Percentiles rank a stretch among this genome's conserved stretches.
Conservation (phyloP, 53 echinoderm and acorn worm species). For the Hippasteria phrygiana region DNA sequence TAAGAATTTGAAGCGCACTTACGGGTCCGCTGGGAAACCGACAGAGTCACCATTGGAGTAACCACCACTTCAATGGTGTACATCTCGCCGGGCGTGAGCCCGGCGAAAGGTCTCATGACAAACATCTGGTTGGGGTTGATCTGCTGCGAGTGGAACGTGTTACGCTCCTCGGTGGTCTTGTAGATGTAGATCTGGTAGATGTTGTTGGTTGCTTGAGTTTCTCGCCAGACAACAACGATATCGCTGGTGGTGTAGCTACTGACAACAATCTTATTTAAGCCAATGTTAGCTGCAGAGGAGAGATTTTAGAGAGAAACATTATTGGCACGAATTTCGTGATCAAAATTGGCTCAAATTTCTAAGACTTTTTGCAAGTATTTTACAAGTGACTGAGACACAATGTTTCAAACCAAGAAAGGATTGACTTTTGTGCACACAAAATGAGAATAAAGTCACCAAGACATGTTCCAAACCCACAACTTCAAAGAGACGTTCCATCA, state of each 20-base stretch:
- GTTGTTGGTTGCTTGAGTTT: not conserved
- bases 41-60: not conserved
- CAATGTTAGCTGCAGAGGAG: constrained; percentile 26
- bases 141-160: not conserved
- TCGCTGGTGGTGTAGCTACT: constrained; percentile 42
- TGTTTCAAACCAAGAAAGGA: no score
- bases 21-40: constrained; percentile 64
- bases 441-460: no score
- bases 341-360: not conserved
- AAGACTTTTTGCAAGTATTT: no score
- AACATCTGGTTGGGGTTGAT: not conserved
- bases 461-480: no score
- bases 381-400: no score
- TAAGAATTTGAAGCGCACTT: constrained; percentile 12
- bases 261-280: constrained; percentile 45
- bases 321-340: not conserved
- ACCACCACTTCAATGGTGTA: constrained; percentile 65
- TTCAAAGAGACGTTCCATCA: no score
- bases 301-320: not conserved
- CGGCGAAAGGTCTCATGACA: not conserved
- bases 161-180: not conserved
- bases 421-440: no score
- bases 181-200: constrained; percentile 50
- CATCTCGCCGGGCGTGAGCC: constrained; percentile 48
- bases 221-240: constrained; percentile 40